Conservation (phyloP, 2,797 vertebrate genomes). For the Tenualosa ilisha region DNA sequence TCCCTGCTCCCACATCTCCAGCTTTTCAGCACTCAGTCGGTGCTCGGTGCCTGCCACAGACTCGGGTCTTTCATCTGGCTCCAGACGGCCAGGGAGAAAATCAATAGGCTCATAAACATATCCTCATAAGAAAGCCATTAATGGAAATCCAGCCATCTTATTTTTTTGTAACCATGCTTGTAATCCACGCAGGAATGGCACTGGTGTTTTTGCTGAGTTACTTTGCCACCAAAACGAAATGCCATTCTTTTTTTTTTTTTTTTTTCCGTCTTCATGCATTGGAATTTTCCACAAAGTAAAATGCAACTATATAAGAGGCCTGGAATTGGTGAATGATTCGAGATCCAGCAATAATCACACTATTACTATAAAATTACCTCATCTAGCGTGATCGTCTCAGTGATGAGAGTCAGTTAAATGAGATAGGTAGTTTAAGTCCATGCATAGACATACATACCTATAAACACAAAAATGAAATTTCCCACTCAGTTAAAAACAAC, state of each 20-base stretch:
- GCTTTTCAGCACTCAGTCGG: slow-evolving; percentile 53
- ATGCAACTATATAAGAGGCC: not conserved
- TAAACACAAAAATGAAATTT: not conserved
- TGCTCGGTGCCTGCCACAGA: slow-evolving; percentile 56
- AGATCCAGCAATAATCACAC: not conserved
- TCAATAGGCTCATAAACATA: slow-evolving; percentile 63
- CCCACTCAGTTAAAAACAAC: not conserved
- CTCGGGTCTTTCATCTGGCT: slow-evolving; percentile 64
- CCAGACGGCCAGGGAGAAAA: slow-evolving; percentile 64
- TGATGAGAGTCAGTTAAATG: not conserved
- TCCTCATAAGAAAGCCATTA: slow-evolving; percentile 64
- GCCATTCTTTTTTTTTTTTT: not conserved
- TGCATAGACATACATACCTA: not conserved
- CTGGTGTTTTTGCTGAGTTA: not conserved
- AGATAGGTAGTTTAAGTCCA: not conserved
- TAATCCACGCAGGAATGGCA: slow-evolving; percentile 35
- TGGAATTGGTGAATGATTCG: not conserved
- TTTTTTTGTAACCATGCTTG: slow-evolving; percentile 40
- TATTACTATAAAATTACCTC: not conserved
- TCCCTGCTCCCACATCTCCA: slow-evolving; percentile 36
- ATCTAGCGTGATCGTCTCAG: not conserved
- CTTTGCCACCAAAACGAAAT: not conserved
- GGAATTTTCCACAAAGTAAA: slow-evolving; percentile 3
- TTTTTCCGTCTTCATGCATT: not conserved
- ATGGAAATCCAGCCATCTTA: slow-evolving; percentile 51